Percentiles rank a stretch among this genome's conserved stretches.
phyloP scores from a whole-genome alignment of 2,797 vertebrate genomes.

The Muraenolepis orangiensis region DNA sequence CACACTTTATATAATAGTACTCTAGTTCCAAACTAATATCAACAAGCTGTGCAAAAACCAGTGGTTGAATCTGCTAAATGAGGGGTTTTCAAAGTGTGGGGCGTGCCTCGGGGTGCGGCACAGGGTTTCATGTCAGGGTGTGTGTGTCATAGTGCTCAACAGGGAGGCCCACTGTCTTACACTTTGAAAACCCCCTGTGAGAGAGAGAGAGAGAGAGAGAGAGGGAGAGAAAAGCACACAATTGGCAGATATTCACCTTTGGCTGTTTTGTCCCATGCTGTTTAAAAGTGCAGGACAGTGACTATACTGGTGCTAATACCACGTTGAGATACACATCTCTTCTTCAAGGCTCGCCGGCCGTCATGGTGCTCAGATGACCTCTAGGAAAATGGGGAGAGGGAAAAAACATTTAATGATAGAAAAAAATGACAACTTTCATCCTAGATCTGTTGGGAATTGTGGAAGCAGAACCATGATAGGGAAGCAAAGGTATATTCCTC shows the following conservation, averaged over 20 bases:
- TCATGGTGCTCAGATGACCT: constrained; percentile 70
- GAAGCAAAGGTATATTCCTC: neutral
- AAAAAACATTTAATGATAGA: neutral
- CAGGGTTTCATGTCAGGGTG: too few species aligned
- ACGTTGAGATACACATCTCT: constrained; percentile 15
- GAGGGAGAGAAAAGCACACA: constrained; percentile 42
- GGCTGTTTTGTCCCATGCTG: constrained; percentile 45
- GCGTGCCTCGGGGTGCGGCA: too few species aligned
- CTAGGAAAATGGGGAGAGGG: constrained; percentile 38
- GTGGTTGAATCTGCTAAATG: neutral
- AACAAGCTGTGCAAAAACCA: neutral
- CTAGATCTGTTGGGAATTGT: neutral
- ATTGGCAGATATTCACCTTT: constrained; percentile 27
- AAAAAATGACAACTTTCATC: neutral
- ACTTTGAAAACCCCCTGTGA: too few species aligned
- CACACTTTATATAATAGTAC: neutral
- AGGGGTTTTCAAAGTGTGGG: too few species aligned
- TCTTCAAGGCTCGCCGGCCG: constrained; percentile 4
- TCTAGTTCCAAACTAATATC: neutral
- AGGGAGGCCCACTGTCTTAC: too few species aligned
- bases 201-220: too few species aligned
- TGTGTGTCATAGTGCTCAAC: too few species aligned
- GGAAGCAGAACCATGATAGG: neutral
- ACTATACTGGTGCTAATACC: constrained; percentile 26
- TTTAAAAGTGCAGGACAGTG: constrained; percentile 43